Base-by-base conservation (phyloP, 2,797 vertebrate genomes). In the Brachyrhaphis roseni region DNA sequence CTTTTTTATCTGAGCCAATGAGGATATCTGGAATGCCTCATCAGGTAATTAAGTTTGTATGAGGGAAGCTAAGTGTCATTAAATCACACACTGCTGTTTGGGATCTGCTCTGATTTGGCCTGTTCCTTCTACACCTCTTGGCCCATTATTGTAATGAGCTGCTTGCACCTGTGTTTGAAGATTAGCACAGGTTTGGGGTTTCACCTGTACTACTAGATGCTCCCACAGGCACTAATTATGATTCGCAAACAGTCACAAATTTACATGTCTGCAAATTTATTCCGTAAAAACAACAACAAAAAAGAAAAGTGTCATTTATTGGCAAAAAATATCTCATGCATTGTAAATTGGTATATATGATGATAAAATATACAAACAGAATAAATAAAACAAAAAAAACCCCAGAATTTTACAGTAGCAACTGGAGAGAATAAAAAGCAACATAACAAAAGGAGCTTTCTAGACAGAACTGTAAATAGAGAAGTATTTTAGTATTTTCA, bases 61-160 rank as follows among this genome's bases (percentile, higher is more conserved):
- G 47, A n/a, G 49, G 34, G 8, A 28, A 55, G 26, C 10, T 15
- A 28, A 41, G 39, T 45, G 41, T 43, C 57, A 59, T 41, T 28
- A 43, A 62, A 45, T 75, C 2, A 75, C 41, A 20, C 39, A 18
- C 74, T 75, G 39, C 41, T 59, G 55, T 59, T 59, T 46, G n/a
- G 20, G 55, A 59, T 45, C n/a, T 31, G 53, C 74, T 75, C n/a
- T 75, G 59, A 46, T 75, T 75, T 59, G 74, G 15, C 12, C 41
- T 31, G 55, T 28, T 59, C 53, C 41, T 59, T 18, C 47, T 55
- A n/a, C 23, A 74, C 49, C 18, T 36, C 49, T 74, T 55, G 20
- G 49, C 39, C 51, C 49, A 39, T 74, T 74, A 31, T 43, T 62
- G n/a, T 62, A 62, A 75, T 20, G 74, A 62, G 74, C 74, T 46